Base-by-base conservation (phyloP, 2,888 invertebrate species). In the Limnephilus marmoratus region DNA sequence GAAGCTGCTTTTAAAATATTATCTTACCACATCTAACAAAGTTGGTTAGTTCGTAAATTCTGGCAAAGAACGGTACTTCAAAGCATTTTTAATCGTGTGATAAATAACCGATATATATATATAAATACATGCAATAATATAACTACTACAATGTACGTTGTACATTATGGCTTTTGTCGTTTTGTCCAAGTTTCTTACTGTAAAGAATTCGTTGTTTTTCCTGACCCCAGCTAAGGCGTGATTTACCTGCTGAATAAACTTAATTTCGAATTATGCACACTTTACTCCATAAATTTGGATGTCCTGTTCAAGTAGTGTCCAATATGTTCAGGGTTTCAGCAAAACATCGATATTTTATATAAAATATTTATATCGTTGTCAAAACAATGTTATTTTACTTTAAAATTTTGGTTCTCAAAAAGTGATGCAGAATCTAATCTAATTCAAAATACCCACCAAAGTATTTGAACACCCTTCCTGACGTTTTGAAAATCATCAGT, bases 211-310 rank as follows among this genome's bases (percentile, higher is more conserved):
- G 53, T 18, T 15, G 5, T 68, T 68, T 68, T 68, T 68, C 24
- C 24, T 68, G 53, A 3, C 53, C 4, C 5, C 53, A 68, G 53
- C 53, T 24, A 68, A 68, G 15, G 53, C 53, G 53, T 53, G 53
- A 53, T 53, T 53, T 53, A 53, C 53, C 53, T 68, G 5, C 53
- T 15, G 53, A 68, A 53, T 53, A 49, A 29, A 86, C 49, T n/a
- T 24, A 18, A 34, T 82, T 82, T 83, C 13, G 18, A 31, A 83
- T 37, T 24, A 31, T 49, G 86, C 49, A 18, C 86, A 41, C 9
- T 1, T 86, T 29, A n/a, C 13, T 13, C 53, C 18, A 86, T 86
- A 86, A 86, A 86, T 86, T 86, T 49, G 53, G 53, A 86, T 86
- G 86, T 86, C 86, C 86, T 13, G 29, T 49, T 86, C 15, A 49